Evolutionary conservation across 1,140 invertebrate species (phyloP).

Genomic region (Periplaneta americana): DNA sequence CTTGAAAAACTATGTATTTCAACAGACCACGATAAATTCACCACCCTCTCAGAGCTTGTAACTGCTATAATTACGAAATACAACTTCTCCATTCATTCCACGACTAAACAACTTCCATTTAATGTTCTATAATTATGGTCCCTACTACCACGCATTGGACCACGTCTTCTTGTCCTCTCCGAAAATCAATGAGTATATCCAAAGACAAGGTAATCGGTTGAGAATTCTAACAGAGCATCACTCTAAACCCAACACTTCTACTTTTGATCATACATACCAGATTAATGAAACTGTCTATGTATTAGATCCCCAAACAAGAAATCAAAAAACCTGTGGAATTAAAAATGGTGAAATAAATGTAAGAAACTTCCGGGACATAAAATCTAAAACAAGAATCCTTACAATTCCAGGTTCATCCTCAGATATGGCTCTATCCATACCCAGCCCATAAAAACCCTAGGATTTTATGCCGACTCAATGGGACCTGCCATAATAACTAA

Average conservation of each 20-base stretch:
- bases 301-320: not conserved
- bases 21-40: not conserved
- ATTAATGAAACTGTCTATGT: not conserved
- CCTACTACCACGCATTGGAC: not conserved
- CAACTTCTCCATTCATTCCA: too few species aligned
- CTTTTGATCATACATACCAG: not conserved
- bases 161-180: not conserved
- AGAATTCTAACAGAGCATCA: not conserved
- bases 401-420: not conserved
- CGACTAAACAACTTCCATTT: too few species aligned
- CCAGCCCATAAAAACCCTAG: not conserved
- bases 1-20: not conserved
- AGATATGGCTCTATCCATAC: not conserved
- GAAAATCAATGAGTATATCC: not conserved
- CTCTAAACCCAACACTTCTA: not conserved
- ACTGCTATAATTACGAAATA: too few species aligned
- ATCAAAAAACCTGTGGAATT: not conserved
- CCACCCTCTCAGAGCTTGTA: not conserved
- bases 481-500: not conserved
- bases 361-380: not conserved
- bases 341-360: not conserved
- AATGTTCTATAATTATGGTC: not conserved
- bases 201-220: not conserved
- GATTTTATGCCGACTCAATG: too few species aligned
- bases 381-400: not conserved